Evolutionary conservation across 2,888 invertebrate species (phyloP).

Genomic region (Rotaria macrura): DNA sequence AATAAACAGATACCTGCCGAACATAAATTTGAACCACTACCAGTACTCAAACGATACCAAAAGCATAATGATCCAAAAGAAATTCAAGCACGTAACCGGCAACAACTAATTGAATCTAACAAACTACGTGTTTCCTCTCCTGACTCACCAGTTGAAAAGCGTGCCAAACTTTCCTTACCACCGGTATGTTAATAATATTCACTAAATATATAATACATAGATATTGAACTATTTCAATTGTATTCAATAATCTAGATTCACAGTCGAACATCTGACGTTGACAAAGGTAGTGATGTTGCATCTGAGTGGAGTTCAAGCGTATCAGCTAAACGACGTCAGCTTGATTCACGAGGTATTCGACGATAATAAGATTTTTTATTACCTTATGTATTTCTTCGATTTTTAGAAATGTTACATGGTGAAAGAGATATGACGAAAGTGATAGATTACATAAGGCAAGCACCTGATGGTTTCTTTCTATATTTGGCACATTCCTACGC

Average conservation of each 20-base stretch:
- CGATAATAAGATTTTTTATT: background rate
- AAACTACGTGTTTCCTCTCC: background rate
- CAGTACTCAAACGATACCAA: constrained; percentile 27
- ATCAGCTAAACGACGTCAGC: constrained; percentile 1
- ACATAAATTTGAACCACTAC: background rate
- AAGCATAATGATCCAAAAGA: constrained; percentile 27
- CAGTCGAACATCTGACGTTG: background rate
- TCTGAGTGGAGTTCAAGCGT: background rate
- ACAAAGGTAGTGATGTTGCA: background rate
- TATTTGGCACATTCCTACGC: constrained; percentile 58
- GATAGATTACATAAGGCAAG: constrained; percentile 54
- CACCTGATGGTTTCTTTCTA: constrained; percentile 60
- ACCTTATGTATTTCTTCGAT: background rate
- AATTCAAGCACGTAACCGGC: constrained; percentile 30
- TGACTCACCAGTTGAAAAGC: background rate
- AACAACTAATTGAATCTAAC: constrained; percentile 24
- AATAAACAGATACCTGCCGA: background rate
- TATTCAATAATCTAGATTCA: background rate
- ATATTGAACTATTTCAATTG: no score
- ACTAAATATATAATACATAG: background rate
- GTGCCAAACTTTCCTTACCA: background rate
- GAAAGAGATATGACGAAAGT: constrained; percentile 37
- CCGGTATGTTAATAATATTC: background rate
- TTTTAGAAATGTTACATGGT: constrained; percentile 19
- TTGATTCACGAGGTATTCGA: background rate